Evolutionary conservation across 1,140 invertebrate species (phyloP), one percentile per base, ranked within the genome.

Genomic region (Carposina sasakii): DNA sequence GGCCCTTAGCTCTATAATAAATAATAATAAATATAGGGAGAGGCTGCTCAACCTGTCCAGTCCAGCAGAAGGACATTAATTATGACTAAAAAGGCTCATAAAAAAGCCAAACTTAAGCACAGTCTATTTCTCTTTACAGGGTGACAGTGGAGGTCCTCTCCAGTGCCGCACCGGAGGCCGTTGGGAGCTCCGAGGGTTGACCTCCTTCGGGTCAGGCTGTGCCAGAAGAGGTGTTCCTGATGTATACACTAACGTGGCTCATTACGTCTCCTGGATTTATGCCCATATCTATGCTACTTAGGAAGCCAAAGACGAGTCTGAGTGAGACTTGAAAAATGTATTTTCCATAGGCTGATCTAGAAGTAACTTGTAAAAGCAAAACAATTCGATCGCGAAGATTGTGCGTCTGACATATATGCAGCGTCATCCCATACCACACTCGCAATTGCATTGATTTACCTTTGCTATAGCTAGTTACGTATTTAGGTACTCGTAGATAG

Each of bases 131-230:
- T 17, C 44, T 48, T 85, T 85, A 30, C 76, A 94, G 92, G 94
- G 94, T 10, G 94, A 96, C 76, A 95, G 93, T 2, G 94, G 94
- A 1, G 94, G 94, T 1, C 94, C 94, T 0, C 74, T 96, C 3
- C 94, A 96, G 71, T 96, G 94, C 60, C 71, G 89, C 0, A 76
- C 81, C 0, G 91, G 95, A 47, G 94, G 94, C 0, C 89, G 90
- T 8, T 97, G 95, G 95, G 93, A 94, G 67, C 82, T 97, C 12
- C 91, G 91, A 0, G 96, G 96, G 0, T 91, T 97, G 3, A 96
- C 94, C 0, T 96, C 94, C 0, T 96, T 96, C 68, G 95, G 95
- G 0, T 96, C 94, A 0, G 94, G 95, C 19, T 97, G 95, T 75
- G 94, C 94, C 0, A 88, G 91, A 48, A 90, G 92, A 26, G 94